Base-by-base conservation (phyloP, 2,888 invertebrate genomes). In the Lymantria monacha region DNA sequence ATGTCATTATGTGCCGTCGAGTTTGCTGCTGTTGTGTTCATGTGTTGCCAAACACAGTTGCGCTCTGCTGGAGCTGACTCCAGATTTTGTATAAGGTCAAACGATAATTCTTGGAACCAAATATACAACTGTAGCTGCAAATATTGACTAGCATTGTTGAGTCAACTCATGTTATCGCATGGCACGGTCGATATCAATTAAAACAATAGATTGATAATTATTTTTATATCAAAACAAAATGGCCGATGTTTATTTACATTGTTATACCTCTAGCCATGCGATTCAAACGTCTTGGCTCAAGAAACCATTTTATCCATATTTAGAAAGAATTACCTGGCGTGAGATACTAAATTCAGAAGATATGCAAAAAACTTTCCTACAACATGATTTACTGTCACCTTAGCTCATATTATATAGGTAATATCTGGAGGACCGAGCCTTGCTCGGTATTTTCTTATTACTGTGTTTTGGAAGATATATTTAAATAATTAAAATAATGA, bases 1-100 rank as follows among this genome's bases (percentile, higher is more conserved):
- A 90, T 91, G 90, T 90, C 91, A 90, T 91, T 90, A 89, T 87
- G 81, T 81, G 74, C 81, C 67, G 69, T 66, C 65, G 76, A 69
- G 70, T 67, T 59, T 70, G 81, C 79, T 72, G 75, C 74, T 75
- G 82, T 77, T 76, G 41, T 14, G 41, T 14, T 41, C 15, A 10
- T 41, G 69, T 83, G 83, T 83, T 86, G 86, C 85, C 85, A 87
- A 86, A 86, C 85, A 83, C 74, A 82, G 81, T 79, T 71, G 79
- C 81, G 80, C 80, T 81, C 72, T 72, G 78, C 70, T 83, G 83
- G 74, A 79, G 72, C 71, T 78, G 69, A 69, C 69, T 71, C 63
- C 71, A 74, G 73, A 72, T 72, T 76, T 73, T 73, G 62, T 63
- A 65, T 59, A 70, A 63, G 56, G 60, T 57, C 55, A 63, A 55